Base-by-base conservation (phyloP, 2,797 vertebrate genomes). In the Acanthopagrus latus region DNA sequence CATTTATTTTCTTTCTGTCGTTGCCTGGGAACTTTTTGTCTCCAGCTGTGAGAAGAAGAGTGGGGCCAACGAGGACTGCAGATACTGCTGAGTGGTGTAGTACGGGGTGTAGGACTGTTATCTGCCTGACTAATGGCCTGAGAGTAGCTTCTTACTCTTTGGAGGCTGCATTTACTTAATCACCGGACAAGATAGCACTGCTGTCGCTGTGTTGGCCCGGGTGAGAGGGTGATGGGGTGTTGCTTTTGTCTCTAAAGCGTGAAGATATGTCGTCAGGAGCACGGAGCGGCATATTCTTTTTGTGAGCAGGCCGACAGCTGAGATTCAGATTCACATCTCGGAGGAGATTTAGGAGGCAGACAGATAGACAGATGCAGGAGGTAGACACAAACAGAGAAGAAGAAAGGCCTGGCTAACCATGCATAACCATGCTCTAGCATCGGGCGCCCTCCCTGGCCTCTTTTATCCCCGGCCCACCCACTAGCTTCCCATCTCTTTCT, bases 101-200 rank as follows among this genome's bases (percentile, higher is more conserved):
- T 71, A 75, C 86, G 71, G 69, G 57, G 81, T 86, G 82, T 74
- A 86, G 86, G 62, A 27, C 81, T 51, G 87, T 92, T 95, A 95
- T 95, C 94, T 88, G 76, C 82, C 76, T 82, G 88, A 92, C 93
- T 94, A 95, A 95, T 94, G 93, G 93, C 89, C 86, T 84, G 85
- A 91, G 89, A 92, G 91, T 87, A 93, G 89, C 91, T 89, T 92
- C 90, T 91, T 92, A 89, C 83, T 91, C 88, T 90, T 88, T 85
- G 86, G 85, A 88, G 85, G 82, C 91, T 87, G 87, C 93, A 90
- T 94, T 92, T 93, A 89, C 92, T 89, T 94, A 93, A 94, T 94
- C 93, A 91, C 88, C 66, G 78, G 80, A 88, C 84, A 80, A 93
- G 94, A 95, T 94, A 94, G 88, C 79, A 83, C 51, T 52, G 86